A percentile compares a stretch with the other conserved stretches of the same genome.
Conservation (phyloP, 2,113 vertebrate genomes). For the Heterochromis multidens region DNA sequence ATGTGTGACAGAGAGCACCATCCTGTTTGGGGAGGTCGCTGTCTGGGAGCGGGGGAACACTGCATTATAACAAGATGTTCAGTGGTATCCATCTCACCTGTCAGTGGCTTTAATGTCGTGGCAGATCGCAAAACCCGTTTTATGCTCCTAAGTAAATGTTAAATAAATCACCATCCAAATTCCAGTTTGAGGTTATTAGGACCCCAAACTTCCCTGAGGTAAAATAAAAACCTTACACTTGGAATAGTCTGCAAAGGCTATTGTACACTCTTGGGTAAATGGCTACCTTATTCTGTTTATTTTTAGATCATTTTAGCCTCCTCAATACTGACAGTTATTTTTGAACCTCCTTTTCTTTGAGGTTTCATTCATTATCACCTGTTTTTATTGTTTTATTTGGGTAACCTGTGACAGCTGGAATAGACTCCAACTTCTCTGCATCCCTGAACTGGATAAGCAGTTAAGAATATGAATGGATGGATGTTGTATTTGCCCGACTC, state of each 20-base stretch:
- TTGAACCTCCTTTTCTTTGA: not conserved
- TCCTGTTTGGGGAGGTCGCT: not conserved
- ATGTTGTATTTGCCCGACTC: not conserved
- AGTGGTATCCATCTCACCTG: not conserved
- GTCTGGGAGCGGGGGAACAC: not conserved
- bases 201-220: not conserved
- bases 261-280: not conserved
- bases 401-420: too few species aligned
- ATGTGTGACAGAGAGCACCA: too few species aligned
- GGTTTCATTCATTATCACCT: not conserved
- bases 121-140: not conserved
- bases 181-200: not conserved
- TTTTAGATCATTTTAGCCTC: not conserved
- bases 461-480: not conserved
- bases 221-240: not conserved
- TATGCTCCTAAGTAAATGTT: not conserved
- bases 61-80: not conserved
- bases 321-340: not conserved
- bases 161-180: not conserved
- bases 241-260: not conserved
- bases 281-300: too few species aligned
- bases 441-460: not conserved
- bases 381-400: too few species aligned
- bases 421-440: too few species aligned
- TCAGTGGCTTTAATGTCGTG: not conserved